phyloP scores from a whole-genome alignment of 2,888 invertebrate species.

The Morpho deidamia region DNA sequence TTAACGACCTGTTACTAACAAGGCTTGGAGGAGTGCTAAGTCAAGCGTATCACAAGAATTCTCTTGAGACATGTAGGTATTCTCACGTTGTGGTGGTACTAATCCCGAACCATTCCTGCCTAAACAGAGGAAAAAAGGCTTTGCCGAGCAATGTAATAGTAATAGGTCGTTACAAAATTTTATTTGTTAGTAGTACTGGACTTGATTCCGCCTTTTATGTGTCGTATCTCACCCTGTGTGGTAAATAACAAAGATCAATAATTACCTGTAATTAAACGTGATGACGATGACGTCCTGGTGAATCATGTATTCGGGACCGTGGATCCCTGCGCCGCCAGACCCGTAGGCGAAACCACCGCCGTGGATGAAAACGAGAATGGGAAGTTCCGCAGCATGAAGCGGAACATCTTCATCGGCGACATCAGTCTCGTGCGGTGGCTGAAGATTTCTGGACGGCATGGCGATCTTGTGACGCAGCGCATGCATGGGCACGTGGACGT shows the following conservation, averaged over 20 bases:
- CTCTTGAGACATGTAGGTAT: too few species aligned
- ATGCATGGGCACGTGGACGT: conserved; percentile 52
- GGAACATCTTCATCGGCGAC: conserved; percentile 13
- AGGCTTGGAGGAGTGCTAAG: too few species aligned
- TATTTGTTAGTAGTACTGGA: too few species aligned
- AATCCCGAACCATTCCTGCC: too few species aligned
- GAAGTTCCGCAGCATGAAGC: conserved; percentile 32
- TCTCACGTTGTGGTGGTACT: too few species aligned
- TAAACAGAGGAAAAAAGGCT: too few species aligned
- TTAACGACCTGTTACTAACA: too few species aligned
- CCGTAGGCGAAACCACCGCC: conserved; percentile 67
- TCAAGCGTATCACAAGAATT: too few species aligned
- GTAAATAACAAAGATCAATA: neutral
- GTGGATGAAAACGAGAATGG: conserved; percentile 62
- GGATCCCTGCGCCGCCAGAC: conserved; percentile 55
- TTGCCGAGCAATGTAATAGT: too few species aligned
- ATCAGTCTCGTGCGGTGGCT: conserved; percentile 29
- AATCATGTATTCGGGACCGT: conserved; percentile 63
- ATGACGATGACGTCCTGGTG: conserved; percentile 54
- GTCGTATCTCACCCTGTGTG: too few species aligned
- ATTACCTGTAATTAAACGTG: conserved; percentile 68
- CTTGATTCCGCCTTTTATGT: too few species aligned
- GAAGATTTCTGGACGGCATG: conserved; percentile 23
- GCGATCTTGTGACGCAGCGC: conserved; percentile 30
- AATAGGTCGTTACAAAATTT: too few species aligned